Percentiles rank a stretch among this genome's conserved stretches.
Evolutionary conservation across 2,113 vertebrate species (phyloP).

Genomic region (Formicarius rufipectus): DNA sequence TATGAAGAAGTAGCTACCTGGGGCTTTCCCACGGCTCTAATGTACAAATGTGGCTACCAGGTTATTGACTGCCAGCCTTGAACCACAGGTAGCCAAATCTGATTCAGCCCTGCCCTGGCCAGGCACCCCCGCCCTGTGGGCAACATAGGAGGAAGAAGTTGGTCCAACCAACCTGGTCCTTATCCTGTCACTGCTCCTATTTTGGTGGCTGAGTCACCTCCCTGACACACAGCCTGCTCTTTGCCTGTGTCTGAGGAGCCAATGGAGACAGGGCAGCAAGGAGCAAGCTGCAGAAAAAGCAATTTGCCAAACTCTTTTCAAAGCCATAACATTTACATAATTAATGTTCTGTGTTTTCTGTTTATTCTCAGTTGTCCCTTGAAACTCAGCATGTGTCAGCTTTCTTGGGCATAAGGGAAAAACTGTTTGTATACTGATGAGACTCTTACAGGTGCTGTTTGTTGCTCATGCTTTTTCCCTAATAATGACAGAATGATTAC

Average conservation of each 20-base stretch:
- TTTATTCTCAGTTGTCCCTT: not conserved
- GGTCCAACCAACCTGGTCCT: not conserved
- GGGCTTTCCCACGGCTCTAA: not conserved
- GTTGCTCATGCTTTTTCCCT: not conserved
- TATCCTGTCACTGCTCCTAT: accelerated
- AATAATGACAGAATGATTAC: not conserved
- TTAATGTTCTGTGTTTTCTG: not conserved
- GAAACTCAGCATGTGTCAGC: not conserved
- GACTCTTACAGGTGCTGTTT: not conserved
- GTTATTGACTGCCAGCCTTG: not conserved
- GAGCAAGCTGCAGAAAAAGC: not conserved
- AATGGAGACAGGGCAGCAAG: accelerated
- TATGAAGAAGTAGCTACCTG: not conserved
- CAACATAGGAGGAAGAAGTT: not conserved
- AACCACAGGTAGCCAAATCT: not conserved
- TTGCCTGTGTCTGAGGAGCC: not conserved
- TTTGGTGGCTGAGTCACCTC: not conserved
- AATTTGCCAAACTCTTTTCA: not conserved
- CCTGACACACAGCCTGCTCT: not conserved
- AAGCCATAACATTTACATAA: not conserved
- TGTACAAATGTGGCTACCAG: not conserved
- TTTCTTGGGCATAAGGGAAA: not conserved
- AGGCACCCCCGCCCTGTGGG: not conserved
- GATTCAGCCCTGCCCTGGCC: not conserved
- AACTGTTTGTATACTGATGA: not conserved